These are phyloP conservation scores for Scomber colias DNA, from an alignment of 2,113 vertebrate genomes.

Conservation along the genomic window DNA sequence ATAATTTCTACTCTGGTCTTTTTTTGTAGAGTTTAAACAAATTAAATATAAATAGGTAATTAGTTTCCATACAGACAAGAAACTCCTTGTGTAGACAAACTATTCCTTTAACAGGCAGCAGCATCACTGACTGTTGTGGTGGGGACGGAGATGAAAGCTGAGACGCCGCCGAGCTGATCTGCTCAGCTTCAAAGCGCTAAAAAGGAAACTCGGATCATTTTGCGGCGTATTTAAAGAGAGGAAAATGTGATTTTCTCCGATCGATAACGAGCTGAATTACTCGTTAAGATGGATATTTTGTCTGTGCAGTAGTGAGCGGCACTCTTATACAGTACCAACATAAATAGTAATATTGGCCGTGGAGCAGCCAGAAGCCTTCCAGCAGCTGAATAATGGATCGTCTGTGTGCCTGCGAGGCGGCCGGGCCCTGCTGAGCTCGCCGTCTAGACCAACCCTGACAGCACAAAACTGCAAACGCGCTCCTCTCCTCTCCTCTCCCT, in stretches of 20 bases:
- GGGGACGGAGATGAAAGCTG: not conserved
- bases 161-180: too few relatives aligned
- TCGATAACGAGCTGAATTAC: not conserved
- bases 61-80: too few relatives aligned
- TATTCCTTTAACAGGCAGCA: not conserved
- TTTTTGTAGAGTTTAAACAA: too few relatives aligned
- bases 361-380: conserved; percentile 47
- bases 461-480: conserved; percentile 6
- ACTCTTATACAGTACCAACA: conserved; percentile 22
- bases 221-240: not conserved
- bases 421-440: conserved; percentile 38
- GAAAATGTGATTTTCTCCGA: not conserved
- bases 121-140: not conserved
- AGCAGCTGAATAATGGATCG: conserved; percentile 72
- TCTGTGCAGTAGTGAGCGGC: conserved; percentile 4
- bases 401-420: conserved; percentile 60
- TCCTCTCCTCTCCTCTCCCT: not conserved
- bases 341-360: conserved; percentile 47
- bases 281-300: conserved; percentile 19
- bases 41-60: too few relatives aligned
- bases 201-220: too few relatives aligned
- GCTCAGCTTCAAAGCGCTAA: not conserved
- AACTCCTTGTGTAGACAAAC: not conserved
- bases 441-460: conserved; percentile 51
- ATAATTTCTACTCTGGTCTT: too few relatives aligned